Evolutionary conservation across 1,140 invertebrate genomes (phyloP).

Genomic region (Papilio dardanus): DNA sequence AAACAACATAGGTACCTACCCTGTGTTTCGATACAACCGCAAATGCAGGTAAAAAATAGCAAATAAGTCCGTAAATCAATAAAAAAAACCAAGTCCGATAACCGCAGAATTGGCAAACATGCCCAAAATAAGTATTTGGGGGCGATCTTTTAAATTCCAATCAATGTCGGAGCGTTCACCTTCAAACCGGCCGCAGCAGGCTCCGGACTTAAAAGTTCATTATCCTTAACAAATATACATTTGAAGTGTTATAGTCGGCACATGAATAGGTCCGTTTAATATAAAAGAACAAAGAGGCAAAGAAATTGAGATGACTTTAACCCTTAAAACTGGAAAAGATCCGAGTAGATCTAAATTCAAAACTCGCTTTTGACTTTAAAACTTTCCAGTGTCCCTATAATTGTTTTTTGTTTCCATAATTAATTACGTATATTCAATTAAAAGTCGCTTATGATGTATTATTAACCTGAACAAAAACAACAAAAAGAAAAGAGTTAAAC

Average conservation of each 20-base stretch:
- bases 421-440: no score
- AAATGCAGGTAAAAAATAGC: conserved; percentile 50
- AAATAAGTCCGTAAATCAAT: conserved; percentile 64
- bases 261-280: conserved; percentile 36
- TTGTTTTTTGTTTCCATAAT: no score
- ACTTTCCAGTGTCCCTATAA: no score
- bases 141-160: conserved; percentile 74
- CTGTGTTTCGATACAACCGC: conserved; percentile 23
- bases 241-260: conserved; percentile 51
- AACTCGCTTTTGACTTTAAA: no score
- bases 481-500: background rate
- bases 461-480: no score
- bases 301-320: background rate
- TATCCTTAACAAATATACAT: conserved; percentile 73
- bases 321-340: background rate
- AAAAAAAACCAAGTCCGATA: conserved; percentile 67
- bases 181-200: conserved; percentile 73
- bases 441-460: no score
- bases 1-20: background rate
- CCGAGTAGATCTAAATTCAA: background rate
- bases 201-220: conserved; percentile 71
- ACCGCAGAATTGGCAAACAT: conserved; percentile 69
- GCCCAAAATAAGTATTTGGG: conserved; percentile 67
- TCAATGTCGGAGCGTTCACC: conserved; percentile 75
- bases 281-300: background rate